These are phyloP conservation scores for Lanistes nyassanus DNA, from an alignment of 1,140 invertebrate species.

Conservation along the genomic window DNA sequence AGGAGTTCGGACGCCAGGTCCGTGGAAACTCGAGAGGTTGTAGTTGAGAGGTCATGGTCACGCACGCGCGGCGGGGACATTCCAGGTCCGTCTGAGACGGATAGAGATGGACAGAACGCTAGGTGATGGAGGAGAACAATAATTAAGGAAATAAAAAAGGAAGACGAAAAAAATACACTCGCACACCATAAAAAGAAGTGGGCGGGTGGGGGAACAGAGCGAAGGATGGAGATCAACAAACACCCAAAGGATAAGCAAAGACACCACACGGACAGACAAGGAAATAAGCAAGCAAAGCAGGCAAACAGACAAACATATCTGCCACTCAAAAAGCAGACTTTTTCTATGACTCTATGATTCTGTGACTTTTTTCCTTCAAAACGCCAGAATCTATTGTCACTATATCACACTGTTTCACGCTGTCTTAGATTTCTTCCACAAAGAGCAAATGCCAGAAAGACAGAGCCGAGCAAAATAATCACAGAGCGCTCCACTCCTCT, in stretches of 20 bases:
- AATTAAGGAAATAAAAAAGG: not conserved
- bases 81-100: not conserved
- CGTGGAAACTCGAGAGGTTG: not conserved
- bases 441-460: too few relatives aligned
- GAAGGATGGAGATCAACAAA: not conserved
- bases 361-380: not conserved
- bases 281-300: not conserved
- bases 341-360: not conserved
- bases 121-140: not conserved
- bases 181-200: not conserved
- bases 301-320: not conserved
- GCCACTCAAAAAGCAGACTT: not conserved
- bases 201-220: not conserved
- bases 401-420: too few relatives aligned
- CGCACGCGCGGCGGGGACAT: constrained; percentile 11
- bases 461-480: too few relatives aligned
- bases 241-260: not conserved
- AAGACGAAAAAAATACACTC: not conserved
- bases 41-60: not conserved
- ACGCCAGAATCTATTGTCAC: not conserved
- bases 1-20: not conserved
- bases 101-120: not conserved
- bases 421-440: too few relatives aligned
- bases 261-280: not conserved
- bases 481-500: not conserved